Base-by-base conservation (phyloP, 2,113 vertebrate genomes). In the Thryonomys swinderianus region DNA sequence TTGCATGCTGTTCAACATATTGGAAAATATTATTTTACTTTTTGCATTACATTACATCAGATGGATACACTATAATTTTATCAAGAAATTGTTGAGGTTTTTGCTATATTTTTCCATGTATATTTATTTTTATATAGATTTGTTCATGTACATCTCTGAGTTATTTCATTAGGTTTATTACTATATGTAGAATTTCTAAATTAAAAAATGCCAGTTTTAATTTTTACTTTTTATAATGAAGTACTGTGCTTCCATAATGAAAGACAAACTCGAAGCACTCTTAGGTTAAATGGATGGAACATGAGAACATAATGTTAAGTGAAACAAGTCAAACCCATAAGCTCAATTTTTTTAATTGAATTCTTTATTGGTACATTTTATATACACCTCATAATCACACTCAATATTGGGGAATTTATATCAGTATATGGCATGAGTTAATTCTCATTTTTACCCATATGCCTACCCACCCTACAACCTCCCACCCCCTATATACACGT, bases 81-180 rank as follows among this genome's bases (percentile, higher is more conserved):
- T 40, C 88, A 18, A 10, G 40, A 1, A 85, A 3, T 21, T 8
- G 34, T 85, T 71, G 13, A 3, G 30, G 23, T 45, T 40, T n/a
- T 57, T 57, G 32, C 0, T 53, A 55, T 0, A 20, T 89, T 84
- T 48, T 14, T 9, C 48, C 42, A 80, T n/a, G 9, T 42, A 18
- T 62, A 34, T 51, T 21, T 80, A 87, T 55, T 3, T 5, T n/a
- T 2, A 13, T 62, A 48, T 0, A 42, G 37, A 55, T n/a, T 1
- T 67, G 86, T 86, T 42, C 18, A 62, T 48, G 14, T 67, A 21
- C 17, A 55, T 62, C 2, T 92, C 10, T 21, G 10, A 4, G 2
- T 93, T 69, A 83, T 79, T 86, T 88, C 17, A 67, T 87, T 84
- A 83, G 32, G 9, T 27, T 88, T 89, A 69, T 71, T 95, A 3